Evolutionary conservation across 2,797 vertebrate species (phyloP).

Genomic region (Leptatherina wallacei): DNA sequence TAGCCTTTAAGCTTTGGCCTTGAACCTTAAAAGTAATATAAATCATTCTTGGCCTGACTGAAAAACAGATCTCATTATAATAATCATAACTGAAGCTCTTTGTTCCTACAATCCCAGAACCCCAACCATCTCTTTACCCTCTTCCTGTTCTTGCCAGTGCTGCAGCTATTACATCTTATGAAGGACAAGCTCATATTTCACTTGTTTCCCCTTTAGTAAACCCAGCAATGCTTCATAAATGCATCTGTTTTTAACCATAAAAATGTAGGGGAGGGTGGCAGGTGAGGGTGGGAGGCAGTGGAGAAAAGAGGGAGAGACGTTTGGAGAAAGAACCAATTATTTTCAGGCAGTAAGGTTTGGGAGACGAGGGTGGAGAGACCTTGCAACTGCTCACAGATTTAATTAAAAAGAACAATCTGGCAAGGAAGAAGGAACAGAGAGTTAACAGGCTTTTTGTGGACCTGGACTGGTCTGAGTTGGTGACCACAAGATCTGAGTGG

Average conservation of each 20-base stretch:
- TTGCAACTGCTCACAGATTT: conserved; percentile 56
- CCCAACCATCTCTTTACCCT: conserved; percentile 52
- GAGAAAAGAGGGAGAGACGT: background rate
- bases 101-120: conserved; percentile 63
- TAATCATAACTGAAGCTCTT: conserved; percentile 79
- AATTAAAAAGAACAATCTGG: conserved; percentile 62
- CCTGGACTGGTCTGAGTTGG: background rate
- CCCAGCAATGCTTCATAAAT: conserved; percentile 64
- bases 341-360: conserved; percentile 35
- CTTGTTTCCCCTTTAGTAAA: conserved; percentile 47
- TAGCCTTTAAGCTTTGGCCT: conserved; percentile 48
- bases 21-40: conserved; percentile 66
- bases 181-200: conserved; percentile 64
- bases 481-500: conserved; percentile 12
- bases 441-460: conserved; percentile 49
- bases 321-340: conserved; percentile 55
- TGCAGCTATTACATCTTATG: conserved; percentile 61
- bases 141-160: conserved; percentile 56
- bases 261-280: conserved; percentile 3
- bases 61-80: conserved; percentile 75
- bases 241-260: conserved; percentile 74
- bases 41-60: conserved; percentile 66
- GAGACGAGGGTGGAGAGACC: conserved; percentile 14
- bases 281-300: conserved; percentile 6
- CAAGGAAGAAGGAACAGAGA: conserved; percentile 22